Evolutionary conservation across 2,888 invertebrate genomes (phyloP), one percentile per base, ranked within the genome.

Genomic region (Epinotia demarniana): DNA sequence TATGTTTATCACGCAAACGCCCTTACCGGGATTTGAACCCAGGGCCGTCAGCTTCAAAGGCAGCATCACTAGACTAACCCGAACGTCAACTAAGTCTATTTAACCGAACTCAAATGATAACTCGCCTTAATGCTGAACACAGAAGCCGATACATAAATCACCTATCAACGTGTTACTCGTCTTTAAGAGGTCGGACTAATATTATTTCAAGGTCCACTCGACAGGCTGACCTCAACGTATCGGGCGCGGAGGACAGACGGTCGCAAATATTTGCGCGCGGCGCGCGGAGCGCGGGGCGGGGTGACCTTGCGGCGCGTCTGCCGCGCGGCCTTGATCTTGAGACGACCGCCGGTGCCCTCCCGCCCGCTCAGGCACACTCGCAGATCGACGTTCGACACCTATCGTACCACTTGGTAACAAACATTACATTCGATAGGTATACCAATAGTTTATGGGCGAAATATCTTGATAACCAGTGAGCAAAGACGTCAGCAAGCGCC

Each of bases 211-310:
- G 93, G 93, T 93, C 90, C 90, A 86, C 79, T 87, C 90, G 90
- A 87, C 92, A 87, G 88, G 86, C 86, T 91, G 93, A 94, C 93
- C 93, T 94, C 93, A 92, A 89, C 92, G 89, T 93, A 93, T 93
- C 93, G 93, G 93, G 92, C 93, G 92, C 89, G 91, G 93, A 92
- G 93, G 93, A 93, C 93, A 92, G 92, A 92, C 93, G 89, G 90
- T 89, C 91, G 92, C 92, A 93, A 92, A 93, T 93, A 92, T 93
- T 92, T 92, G 93, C 90, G 91, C 89, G 89, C 89, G 86, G 64
- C 79, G 81, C 78, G 81, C 77, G 82, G 80, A 79, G 82, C 79
- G 82, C 82, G 78, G 77, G 82, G 82, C 83, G 83, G 82, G 88
- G 87, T 89, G 91, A 92, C 92, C 93, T 92, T 92, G 92, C 90